Evolutionary conservation across 2,113 vertebrate species (phyloP).

Genomic region (Alces alces): DNA sequence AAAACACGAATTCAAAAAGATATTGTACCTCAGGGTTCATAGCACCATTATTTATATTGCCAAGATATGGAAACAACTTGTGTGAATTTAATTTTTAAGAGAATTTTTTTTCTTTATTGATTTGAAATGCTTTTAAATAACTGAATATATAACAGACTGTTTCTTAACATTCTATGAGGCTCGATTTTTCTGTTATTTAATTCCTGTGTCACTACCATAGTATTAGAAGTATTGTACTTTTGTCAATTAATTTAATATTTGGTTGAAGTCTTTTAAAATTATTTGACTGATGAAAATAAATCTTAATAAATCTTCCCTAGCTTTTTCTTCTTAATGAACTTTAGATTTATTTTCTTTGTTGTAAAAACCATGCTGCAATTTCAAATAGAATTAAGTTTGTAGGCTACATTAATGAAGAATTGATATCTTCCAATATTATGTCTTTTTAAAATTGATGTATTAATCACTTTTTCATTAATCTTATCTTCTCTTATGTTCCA

Average conservation of each 20-base stretch:
- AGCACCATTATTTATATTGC: background rate
- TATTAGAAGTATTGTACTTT: background rate
- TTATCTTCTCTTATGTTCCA: background rate
- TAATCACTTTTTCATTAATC: background rate
- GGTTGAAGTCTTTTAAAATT: background rate
- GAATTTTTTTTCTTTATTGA: background rate
- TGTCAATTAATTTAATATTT: background rate
- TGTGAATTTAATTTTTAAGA: background rate
- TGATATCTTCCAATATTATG: background rate
- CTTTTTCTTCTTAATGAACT: background rate
- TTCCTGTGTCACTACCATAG: background rate
- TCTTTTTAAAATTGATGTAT: background rate
- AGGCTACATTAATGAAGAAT: background rate
- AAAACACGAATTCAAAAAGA: background rate
- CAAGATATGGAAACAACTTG: background rate
- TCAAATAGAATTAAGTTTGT: background rate
- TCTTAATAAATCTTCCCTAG: background rate
- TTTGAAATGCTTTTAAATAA: background rate
- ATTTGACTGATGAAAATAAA: background rate
- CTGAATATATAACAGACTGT: background rate
- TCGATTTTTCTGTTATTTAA: constrained; percentile 17
- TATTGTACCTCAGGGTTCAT: background rate
- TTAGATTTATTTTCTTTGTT: background rate
- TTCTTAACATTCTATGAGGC: background rate
- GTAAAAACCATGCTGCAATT: background rate